Conservation (phyloP, 2,888 invertebrate species). For the Drosophila lacicola region DNA sequence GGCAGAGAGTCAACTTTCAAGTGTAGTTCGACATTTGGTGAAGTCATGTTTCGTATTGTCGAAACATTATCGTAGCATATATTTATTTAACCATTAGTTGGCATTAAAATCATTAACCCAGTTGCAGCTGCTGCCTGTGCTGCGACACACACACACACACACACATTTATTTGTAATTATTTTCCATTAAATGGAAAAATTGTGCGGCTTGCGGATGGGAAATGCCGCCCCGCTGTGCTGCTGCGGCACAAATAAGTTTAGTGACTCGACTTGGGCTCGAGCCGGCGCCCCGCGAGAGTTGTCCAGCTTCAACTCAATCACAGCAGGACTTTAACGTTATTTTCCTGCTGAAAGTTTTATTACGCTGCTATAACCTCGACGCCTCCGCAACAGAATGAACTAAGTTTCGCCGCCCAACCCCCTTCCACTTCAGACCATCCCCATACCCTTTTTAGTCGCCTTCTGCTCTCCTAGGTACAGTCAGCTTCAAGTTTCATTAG, state of each 20-base stretch:
- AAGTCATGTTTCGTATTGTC: not conserved
- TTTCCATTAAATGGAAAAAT: constrained; percentile 72
- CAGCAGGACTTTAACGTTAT: constrained; percentile 71
- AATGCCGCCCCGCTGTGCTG: constrained; percentile 44
- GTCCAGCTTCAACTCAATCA: constrained; percentile 75
- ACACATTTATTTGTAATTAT: constrained; percentile 72
- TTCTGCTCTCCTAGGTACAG: constrained; percentile 23
- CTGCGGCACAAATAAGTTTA: constrained; percentile 55
- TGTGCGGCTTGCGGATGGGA: constrained; percentile 1
- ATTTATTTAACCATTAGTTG: constrained; percentile 65
- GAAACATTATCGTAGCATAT: constrained; percentile 2
- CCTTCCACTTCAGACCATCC: not conserved
- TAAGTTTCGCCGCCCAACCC: not conserved
- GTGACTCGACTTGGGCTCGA: constrained; percentile 39
- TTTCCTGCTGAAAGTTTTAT: constrained; percentile 72
- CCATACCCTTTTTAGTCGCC: not conserved
- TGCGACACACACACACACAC: not conserved
- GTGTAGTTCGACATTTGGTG: not conserved
- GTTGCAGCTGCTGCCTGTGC: constrained; percentile 18
- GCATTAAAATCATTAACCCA: constrained; percentile 54
- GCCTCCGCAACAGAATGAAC: constrained; percentile 10
- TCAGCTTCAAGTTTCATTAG: constrained; percentile 69
- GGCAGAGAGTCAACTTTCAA: not conserved
- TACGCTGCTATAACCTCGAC: constrained; percentile 48
- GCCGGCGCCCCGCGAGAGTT: constrained; percentile 62